Evolutionary conservation across 2,888 invertebrate species (phyloP).

Genomic region (Acanthosepion lycidas): DNA sequence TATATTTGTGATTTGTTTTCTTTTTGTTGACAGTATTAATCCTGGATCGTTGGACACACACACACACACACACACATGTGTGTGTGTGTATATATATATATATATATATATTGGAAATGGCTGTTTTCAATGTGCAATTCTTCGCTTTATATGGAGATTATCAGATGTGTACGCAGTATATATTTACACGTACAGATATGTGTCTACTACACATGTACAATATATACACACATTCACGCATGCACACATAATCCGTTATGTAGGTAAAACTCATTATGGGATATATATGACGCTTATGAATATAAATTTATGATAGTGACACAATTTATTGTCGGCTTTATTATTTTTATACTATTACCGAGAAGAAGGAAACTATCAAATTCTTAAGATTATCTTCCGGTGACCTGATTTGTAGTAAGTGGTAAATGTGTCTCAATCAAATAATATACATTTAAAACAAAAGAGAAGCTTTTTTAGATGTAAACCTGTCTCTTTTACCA

Average conservation of each 20-base stretch:
- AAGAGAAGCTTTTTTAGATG: background rate
- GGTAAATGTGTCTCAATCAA: background rate
- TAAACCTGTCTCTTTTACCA: background rate
- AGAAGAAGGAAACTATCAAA: background rate
- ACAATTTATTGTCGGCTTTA: background rate
- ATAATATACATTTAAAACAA: background rate
- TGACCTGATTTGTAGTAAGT: background rate
- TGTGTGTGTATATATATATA: too few relatives aligned
- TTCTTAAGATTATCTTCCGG: background rate
- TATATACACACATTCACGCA: background rate
- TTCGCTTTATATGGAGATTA: background rate
- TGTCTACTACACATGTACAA: background rate
- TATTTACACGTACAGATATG: background rate
- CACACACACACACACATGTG: too few relatives aligned
- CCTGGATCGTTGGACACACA: background rate
- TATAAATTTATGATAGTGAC: background rate
- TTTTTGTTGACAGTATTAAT: background rate
- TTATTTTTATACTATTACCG: background rate
- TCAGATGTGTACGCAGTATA: background rate
- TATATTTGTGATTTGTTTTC: background rate
- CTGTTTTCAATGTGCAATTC: background rate
- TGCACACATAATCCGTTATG: background rate
- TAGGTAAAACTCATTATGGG: background rate
- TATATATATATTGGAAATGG: background rate
- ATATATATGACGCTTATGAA: too few relatives aligned